Percentiles rank a stretch among this genome's conserved stretches.
phyloP scores from a whole-genome alignment of 2,888 invertebrate species.

The Erebia epiphron region DNA sequence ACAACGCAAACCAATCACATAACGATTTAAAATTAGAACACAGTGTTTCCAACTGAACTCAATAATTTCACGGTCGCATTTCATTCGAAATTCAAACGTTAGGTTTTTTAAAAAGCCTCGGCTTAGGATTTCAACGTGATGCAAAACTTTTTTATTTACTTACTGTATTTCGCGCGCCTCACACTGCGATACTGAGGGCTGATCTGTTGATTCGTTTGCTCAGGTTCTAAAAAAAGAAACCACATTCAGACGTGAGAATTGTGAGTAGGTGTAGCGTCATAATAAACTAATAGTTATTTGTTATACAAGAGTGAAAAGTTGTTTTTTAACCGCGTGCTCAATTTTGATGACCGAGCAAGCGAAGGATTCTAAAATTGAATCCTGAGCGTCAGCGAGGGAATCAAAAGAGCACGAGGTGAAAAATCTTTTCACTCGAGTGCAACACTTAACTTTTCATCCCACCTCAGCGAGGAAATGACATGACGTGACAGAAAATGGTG shows the following conservation, averaged over 20 bases:
- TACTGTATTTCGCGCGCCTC: conserved; percentile 76
- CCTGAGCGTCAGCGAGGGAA: too few species aligned
- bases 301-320: too few species aligned
- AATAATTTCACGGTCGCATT: conserved; percentile 31
- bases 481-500: too few species aligned
- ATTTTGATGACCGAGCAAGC: too few species aligned
- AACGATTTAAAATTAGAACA: conserved; percentile 4
- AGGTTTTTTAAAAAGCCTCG: not conserved
- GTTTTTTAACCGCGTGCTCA: too few species aligned
- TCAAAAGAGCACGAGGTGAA: too few species aligned
- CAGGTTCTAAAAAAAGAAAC: conserved; percentile 76
- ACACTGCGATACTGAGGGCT: conserved; percentile 67
- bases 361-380: too few species aligned
- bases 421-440: too few species aligned
- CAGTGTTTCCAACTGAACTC: not conserved
- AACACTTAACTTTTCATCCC: too few species aligned
- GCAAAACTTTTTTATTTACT: conserved; percentile 52
- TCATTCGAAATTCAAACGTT: conserved; percentile 40
- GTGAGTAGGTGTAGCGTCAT: conserved; percentile 39
- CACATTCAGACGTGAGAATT: conserved; percentile 62
- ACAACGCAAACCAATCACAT: not conserved
- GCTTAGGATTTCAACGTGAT: not conserved
- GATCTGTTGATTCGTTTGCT: conserved; percentile 64
- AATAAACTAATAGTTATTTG: too few species aligned
- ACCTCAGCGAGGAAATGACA: too few species aligned